Base-by-base conservation (phyloP, 2,888 invertebrate species). In the Crematogaster levior region DNA sequence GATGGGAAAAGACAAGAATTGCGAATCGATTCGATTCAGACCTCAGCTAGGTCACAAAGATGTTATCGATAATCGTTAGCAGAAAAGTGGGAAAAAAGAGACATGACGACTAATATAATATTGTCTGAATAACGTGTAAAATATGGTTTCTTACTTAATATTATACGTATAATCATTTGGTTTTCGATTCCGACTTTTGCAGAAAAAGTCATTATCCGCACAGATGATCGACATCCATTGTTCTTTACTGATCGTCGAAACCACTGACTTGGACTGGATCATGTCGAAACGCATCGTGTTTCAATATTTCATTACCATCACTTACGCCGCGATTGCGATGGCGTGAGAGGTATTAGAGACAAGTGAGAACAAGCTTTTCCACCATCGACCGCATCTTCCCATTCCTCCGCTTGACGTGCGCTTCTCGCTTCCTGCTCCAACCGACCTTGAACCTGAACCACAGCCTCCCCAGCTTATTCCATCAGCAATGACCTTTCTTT, bases 361-460 rank as follows among this genome's bases (percentile, higher is more conserved):
- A 37, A 72, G 53, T 43, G 18, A 56, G 51, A 60, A 40, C 7
- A 24, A 79, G 80, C 56, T 66, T 61, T 83, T 81, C 82, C 65
- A 70, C 30, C 84, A 90, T 88, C 88, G 85, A 90, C 81, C 85
- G 75, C 61, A 63, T 40, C 66, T 82, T 73, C 72, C 48, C 58
- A 30, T 80, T 34, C 56, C 56, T 5, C 48, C 48, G 30, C 58
- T 24, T 34, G 51, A 43, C 63, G 65, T 72, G 48, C 40, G 27
- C 72, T 51, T 12, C 51, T 65, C 60, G 86, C 84, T 90, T 85
- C 86, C 87, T 89, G 83, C 85, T 86, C 53, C 82, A 30, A 72
- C 43, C 80, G 87, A 85, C 91, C 91, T 90, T 91, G 91, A 91
- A 91, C 86, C 85, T 88, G 88, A 89, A 88, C 82, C 79, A 30